These are phyloP conservation scores for Microtus pennsylvanicus DNA, from an alignment of 2,113 vertebrate genomes.

Conservation along the genomic window DNA sequence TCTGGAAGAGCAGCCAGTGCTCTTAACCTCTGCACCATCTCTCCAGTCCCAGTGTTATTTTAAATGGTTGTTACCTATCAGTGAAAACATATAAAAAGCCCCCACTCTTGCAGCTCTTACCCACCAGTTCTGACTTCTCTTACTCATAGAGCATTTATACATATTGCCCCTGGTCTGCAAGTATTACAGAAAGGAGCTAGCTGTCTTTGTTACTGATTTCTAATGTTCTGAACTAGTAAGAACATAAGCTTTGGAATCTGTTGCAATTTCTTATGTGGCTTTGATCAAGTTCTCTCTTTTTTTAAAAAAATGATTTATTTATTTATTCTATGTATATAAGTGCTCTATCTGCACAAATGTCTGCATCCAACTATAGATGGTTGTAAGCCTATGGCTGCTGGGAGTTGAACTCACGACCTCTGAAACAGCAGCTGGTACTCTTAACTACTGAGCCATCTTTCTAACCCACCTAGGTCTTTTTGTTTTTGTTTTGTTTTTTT, in stretches of 20 bases:
- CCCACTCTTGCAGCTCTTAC: background rate
- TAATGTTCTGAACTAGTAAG: accelerated
- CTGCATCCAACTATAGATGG: too few species aligned
- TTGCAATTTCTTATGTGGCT: background rate
- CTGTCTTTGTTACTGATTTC: too few species aligned
- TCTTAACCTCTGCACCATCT: background rate
- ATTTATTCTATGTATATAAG: too few species aligned
- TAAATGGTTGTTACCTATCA: accelerated
- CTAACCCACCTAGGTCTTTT: background rate
- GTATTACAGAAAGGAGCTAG: accelerated
- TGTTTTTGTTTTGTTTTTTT: background rate
- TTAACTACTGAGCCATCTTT: too few species aligned
- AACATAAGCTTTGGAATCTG: too few species aligned
- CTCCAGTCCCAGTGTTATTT: background rate
- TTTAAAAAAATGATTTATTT: too few species aligned
- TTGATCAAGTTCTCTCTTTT: background rate
- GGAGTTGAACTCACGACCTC: too few species aligned
- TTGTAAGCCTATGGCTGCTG: too few species aligned
- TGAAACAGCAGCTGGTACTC: too few species aligned
- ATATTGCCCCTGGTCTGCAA: background rate
- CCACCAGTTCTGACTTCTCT: accelerated
- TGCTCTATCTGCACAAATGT: too few species aligned
- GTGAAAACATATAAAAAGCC: accelerated
- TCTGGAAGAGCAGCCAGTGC: background rate
- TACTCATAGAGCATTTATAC: accelerated